These are phyloP conservation scores for Megaustenia siamemsis DNA, from an alignment of 2,888 invertebrate species.

Conservation along the genomic window DNA sequence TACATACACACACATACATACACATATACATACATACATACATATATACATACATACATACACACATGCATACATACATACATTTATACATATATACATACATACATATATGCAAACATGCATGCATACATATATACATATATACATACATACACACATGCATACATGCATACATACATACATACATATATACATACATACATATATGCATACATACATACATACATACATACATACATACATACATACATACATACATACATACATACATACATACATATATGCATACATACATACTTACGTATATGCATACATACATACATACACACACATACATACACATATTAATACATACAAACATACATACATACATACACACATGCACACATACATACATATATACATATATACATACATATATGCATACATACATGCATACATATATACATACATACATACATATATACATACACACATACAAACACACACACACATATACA, in stretches of 20 bases:
- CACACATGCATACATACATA: too few relatives aligned
- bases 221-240: not conserved
- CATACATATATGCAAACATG: conserved; percentile 13
- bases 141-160: conserved; percentile 17
- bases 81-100: too few relatives aligned
- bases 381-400: not conserved
- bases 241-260: too few relatives aligned
- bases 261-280: too few relatives aligned
- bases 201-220: not conserved
- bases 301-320: not conserved
- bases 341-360: not conserved
- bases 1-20: not conserved
- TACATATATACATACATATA: not conserved
- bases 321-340: too few relatives aligned
- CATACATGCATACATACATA: conserved; percentile 15
- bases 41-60: conserved; percentile 15
- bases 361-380: not conserved
- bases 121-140: conserved; percentile 9
- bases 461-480: not conserved
- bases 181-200: not conserved
- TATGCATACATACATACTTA: too few relatives aligned
- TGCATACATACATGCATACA: not conserved
- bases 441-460: not conserved
- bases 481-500: not conserved
- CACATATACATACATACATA: not conserved